Evolutionary conservation across 2,797 vertebrate species (phyloP).

Genomic region (Rhinoraja longicauda): DNA sequence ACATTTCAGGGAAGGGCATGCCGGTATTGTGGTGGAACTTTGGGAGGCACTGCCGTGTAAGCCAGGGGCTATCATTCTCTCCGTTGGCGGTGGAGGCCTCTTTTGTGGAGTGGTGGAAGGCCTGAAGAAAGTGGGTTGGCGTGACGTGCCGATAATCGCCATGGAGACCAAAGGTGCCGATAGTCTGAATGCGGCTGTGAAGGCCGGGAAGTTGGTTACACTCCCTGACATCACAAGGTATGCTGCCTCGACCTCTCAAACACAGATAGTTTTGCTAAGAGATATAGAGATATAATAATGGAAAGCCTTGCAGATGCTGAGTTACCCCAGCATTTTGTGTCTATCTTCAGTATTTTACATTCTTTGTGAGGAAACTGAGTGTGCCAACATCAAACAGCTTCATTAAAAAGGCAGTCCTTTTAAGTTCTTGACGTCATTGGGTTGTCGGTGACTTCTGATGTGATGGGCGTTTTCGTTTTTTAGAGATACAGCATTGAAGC

Average conservation of each 20-base stretch:
- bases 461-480: too few species aligned
- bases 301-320: neutral
- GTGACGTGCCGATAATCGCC: slow-evolving; percentile 70
- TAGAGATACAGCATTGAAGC: too few species aligned
- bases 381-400: neutral
- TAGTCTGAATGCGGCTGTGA: slow-evolving; percentile 68
- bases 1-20: slow-evolving; percentile 72
- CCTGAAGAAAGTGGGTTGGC: slow-evolving; percentile 70
- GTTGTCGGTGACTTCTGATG: neutral
- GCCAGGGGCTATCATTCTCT: slow-evolving; percentile 72
- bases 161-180: slow-evolving; percentile 81
- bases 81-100: slow-evolving; percentile 81
- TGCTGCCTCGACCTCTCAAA: neutral
- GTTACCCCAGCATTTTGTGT: too few species aligned
- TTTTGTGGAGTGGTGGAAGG: slow-evolving; percentile 75
- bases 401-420: neutral
- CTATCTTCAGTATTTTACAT: neutral
- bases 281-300: neutral
- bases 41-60: slow-evolving; percentile 61
- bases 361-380: neutral
- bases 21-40: slow-evolving; percentile 74
- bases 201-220: slow-evolving; percentile 66
- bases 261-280: neutral
- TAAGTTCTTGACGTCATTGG: neutral
- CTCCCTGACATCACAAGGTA: slow-evolving; percentile 82